Evolutionary conservation across 1,140 invertebrate genomes (phyloP), one percentile per base, ranked within the genome.

Genomic region (Rhopalosiphum maidis): DNA sequence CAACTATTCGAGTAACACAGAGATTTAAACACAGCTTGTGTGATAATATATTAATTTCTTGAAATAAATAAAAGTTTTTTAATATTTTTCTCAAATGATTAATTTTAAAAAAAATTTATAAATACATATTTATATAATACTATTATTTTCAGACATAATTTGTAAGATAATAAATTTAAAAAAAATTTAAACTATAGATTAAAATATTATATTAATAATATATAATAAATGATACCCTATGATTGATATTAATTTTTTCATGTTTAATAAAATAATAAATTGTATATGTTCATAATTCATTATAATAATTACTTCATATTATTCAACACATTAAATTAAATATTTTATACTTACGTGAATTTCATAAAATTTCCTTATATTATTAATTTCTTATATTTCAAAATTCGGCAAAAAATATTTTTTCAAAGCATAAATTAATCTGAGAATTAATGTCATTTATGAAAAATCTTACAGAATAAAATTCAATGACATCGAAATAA

Each of bases 291-390:
- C 4, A n/a, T 15, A 18, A 77, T 77, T 77, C n/a, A 18, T 77
- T 18, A 18, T 77, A n/a, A n/a, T n/a, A 35, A 77, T 77, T n/a
- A 77, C 18, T 18, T 77, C 30, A 18, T 77, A 77, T 77, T 18
- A 18, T n/a, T 77, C 15, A n/a, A n/a, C 15, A 35, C 30, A 77
- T 77, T 18, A 35, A 77, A 77, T n/a, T n/a, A 21, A 77, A 77
- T 23, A 5, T 18, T n/a, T 15, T n/a, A n/a, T 0, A 15, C 4
- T n/a, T 18, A n/a, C 18, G 5, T 0, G 5, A n/a, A 35, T 77
- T n/a, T 0, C n/a, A 5, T 4, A 6, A 11, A n/a, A 68, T 68
- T n/a, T n/a, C 3, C 11, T n/a, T 3, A 6, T n/a, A 4, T 68
- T 68, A n/a, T 68, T 68, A 30, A 60, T 68, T n/a, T 68, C 30